These are phyloP conservation scores for Dasyurus viverrinus DNA, from an alignment of 2,113 vertebrate species.

Conservation along the genomic window DNA sequence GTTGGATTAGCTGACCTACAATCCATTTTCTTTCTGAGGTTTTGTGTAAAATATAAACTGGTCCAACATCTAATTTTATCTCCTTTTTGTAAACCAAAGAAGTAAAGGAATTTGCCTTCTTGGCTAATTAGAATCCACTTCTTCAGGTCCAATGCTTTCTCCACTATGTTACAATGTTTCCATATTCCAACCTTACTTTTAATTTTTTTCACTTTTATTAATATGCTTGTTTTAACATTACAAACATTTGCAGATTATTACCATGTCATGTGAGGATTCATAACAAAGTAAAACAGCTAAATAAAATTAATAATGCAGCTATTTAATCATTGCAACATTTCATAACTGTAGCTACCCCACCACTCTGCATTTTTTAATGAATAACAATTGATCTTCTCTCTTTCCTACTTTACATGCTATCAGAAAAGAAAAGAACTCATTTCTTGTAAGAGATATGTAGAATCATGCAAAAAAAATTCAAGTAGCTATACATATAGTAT, in stretches of 20 bases:
- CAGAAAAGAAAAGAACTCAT: not conserved
- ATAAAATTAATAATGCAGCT: not conserved
- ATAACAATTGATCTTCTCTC: not conserved
- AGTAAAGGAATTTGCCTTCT: not conserved
- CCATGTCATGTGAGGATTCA: not conserved
- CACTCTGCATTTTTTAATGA: not conserved
- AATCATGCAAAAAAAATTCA: not conserved
- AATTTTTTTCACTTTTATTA: not conserved
- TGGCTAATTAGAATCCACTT: not conserved
- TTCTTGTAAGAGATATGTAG: not conserved
- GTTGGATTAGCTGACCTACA: not conserved
- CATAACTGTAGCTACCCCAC: not conserved
- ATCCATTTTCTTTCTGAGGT: not conserved
- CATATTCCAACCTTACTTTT: not conserved
- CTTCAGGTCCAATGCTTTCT: not conserved
- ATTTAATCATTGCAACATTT: not conserved
- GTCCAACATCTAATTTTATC: not conserved
- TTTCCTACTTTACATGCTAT: not conserved
- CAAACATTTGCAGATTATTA: not conserved
- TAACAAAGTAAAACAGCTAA: not conserved
- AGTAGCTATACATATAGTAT: not conserved
- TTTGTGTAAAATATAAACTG: not conserved
- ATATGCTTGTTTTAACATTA: not conserved
- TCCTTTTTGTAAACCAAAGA: not conserved
- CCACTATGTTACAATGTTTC: not conserved